Conservation (phyloP, 2,113 vertebrate species). For the Ginglymostoma cirratum region DNA sequence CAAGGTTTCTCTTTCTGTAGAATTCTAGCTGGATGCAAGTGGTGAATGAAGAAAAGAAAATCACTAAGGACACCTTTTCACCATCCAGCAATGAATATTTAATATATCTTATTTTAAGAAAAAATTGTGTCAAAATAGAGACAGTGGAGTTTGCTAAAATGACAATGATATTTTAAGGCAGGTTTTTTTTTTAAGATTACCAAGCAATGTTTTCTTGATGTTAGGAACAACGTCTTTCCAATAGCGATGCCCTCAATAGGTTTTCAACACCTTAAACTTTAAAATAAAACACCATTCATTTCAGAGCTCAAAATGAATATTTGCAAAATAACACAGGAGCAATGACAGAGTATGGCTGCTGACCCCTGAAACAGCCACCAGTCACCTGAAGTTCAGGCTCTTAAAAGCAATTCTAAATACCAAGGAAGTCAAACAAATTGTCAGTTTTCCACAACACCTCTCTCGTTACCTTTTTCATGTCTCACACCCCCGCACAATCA, state of each 20-base stretch:
- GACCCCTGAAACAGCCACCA: background rate
- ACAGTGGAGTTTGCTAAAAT: background rate
- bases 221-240: background rate
- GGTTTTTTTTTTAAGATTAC: background rate
- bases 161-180: background rate
- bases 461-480: background rate
- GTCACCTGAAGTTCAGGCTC: too few species aligned
- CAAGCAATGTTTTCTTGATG: background rate
- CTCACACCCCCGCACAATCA: background rate
- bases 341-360: background rate
- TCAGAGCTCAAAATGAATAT: background rate
- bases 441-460: background rate
- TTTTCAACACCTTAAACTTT: background rate
- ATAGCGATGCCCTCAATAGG: background rate
- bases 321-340: background rate
- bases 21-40: background rate
- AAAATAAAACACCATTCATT: background rate
- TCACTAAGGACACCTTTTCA: background rate
- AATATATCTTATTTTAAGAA: background rate
- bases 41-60: background rate
- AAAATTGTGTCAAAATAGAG: background rate
- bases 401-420: background rate
- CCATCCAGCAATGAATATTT: background rate
- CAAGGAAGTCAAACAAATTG: background rate
- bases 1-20: background rate